phyloP scores from a whole-genome alignment of 2,113 vertebrate species.

The Pachyramphus minor region DNA sequence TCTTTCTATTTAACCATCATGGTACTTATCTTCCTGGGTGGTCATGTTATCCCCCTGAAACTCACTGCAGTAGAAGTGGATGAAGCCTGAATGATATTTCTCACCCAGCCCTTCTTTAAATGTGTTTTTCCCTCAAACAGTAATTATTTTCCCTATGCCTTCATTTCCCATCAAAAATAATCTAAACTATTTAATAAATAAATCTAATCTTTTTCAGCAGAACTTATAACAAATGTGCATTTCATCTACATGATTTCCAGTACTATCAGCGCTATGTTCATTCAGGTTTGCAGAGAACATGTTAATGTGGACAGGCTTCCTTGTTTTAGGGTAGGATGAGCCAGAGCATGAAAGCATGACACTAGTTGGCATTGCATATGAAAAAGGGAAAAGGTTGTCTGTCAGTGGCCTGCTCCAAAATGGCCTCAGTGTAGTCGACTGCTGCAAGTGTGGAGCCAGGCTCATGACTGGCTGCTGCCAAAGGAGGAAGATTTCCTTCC shows the following conservation, averaged over 20 bases:
- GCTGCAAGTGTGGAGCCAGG: not conserved
- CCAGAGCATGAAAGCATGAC: not conserved
- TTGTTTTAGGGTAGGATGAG: not conserved
- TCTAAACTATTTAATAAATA: not conserved
- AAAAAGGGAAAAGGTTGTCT: not conserved
- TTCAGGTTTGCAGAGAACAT: not conserved
- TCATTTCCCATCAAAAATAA: slow-evolving; percentile 18
- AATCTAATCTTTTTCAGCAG: not conserved
- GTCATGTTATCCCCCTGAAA: slow-evolving; percentile 17
- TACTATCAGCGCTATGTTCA: rapidly evolving
- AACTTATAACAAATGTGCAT: not conserved
- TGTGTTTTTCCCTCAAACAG: slow-evolving; percentile 2
- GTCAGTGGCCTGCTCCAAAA: not conserved
- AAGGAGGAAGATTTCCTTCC: not conserved
- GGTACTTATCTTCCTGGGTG: slow-evolving; percentile 22
- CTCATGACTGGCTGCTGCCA: not conserved
- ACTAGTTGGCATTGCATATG: not conserved
- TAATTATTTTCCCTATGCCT: not conserved
- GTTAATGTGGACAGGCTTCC: not conserved
- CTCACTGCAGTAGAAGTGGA: not conserved
- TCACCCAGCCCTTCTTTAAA: slow-evolving; percentile 4
- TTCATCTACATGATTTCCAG: not conserved
- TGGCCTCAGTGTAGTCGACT: not conserved
- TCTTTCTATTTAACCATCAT: not conserved
- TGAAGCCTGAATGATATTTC: slow-evolving; percentile 14